Percentiles rank a stretch among this genome's conserved stretches.
Evolutionary conservation across 1,140 invertebrate genomes (phyloP).

Genomic region (Ooceraea biroi): DNA sequence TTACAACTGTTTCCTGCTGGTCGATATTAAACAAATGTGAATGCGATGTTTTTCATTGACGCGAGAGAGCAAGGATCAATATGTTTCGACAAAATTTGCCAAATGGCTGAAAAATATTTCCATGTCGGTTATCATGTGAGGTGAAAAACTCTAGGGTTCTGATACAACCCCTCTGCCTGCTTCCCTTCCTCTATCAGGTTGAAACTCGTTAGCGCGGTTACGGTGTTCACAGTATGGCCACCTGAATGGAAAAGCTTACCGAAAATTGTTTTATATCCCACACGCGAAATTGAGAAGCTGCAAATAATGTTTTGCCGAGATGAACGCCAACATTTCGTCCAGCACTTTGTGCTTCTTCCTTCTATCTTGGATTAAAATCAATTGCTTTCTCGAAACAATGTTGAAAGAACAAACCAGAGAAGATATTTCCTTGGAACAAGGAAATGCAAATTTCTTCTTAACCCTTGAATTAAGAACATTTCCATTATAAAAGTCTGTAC

Average conservation of each 20-base stretch:
- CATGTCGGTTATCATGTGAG: constrained; percentile 17
- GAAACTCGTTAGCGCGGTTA: constrained; percentile 71
- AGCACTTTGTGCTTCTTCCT: not conserved
- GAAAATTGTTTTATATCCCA: constrained; percentile 68
- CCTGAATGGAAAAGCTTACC: constrained; percentile 67
- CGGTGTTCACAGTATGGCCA: constrained; percentile 70
- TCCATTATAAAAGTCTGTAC: not conserved
- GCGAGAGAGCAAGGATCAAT: constrained; percentile 26
- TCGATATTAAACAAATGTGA: not conserved
- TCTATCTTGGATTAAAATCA: not conserved
- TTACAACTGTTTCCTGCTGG: not conserved
- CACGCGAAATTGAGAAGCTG: constrained; percentile 60
- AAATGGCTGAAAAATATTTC: constrained; percentile 42
- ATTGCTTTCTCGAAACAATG: constrained; percentile 8
- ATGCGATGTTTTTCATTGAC: not conserved
- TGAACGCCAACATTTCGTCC: constrained; percentile 49
- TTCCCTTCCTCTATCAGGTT: constrained; percentile 26
- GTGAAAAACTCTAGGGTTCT: constrained; percentile 62
- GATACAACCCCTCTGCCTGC: constrained; percentile 31
- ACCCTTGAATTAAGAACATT: not conserved
- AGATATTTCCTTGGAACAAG: not conserved
- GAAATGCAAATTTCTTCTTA: not conserved
- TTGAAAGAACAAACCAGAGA: not conserved
- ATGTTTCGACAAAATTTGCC: not conserved
- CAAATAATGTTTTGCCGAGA: constrained; percentile 66